Evolutionary conservation across 2,888 invertebrate genomes (phyloP).

Genomic region (Magallana nippona): DNA sequence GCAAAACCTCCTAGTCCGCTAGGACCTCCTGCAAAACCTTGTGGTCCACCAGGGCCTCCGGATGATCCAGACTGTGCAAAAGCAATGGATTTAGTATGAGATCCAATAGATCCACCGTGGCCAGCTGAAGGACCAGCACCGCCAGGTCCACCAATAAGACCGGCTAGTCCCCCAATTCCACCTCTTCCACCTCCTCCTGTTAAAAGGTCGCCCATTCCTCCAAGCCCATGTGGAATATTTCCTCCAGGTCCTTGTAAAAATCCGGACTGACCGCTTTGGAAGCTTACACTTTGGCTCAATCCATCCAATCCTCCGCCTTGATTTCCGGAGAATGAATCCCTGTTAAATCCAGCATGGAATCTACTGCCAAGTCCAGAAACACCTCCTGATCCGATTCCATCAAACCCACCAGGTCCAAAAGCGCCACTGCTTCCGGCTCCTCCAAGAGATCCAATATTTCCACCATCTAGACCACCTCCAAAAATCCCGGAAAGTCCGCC

Average conservation of each 20-base stretch:
- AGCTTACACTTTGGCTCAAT: background rate
- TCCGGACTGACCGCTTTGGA: constrained; percentile 5
- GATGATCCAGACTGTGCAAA: background rate
- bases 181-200: background rate
- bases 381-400: constrained; percentile 4
- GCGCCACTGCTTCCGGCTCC: background rate
- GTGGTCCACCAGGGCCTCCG: background rate
- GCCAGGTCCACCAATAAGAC: background rate
- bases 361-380: constrained; percentile 3
- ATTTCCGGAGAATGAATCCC: background rate
- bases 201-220: background rate
- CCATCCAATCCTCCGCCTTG: background rate
- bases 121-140: background rate
- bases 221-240: background rate
- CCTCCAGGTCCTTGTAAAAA: constrained; percentile 2
- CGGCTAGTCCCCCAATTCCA: background rate
- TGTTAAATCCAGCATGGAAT: constrained; percentile 12
- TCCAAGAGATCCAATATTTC: background rate
- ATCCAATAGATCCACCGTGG: background rate
- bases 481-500: background rate
- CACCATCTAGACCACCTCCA: constrained; percentile 13
- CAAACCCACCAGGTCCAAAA: background rate
- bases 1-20: background rate
- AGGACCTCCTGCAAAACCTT: background rate
- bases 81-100: background rate